Percentiles rank a stretch among this genome's conserved stretches.
Evolutionary conservation across 2,113 vertebrate genomes (phyloP).

Genomic region (Cnemophilus loriae): DNA sequence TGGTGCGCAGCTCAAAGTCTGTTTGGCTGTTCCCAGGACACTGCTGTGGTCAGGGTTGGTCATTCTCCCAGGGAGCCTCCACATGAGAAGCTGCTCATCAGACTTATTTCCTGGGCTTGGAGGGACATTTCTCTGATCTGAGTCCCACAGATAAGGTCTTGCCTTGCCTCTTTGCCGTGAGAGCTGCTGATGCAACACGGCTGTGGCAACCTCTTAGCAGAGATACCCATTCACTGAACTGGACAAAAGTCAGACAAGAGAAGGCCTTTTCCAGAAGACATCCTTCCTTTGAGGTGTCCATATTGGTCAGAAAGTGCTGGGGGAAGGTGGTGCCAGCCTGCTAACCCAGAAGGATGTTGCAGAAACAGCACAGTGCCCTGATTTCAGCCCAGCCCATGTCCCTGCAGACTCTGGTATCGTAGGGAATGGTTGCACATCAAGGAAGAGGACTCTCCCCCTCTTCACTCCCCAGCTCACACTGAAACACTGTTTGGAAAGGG

Average conservation of each 20-base stretch:
- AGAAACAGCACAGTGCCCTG: background rate
- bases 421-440: background rate
- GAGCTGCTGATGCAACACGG: rapidly evolving
- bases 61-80: background rate
- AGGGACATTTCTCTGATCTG: background rate
- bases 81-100: rapidly evolving
- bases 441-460: background rate
- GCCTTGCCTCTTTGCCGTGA: background rate
- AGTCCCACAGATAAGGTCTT: background rate
- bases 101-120: background rate
- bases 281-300: background rate
- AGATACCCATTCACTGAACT: background rate
- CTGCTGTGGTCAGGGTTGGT: no score
- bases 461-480: background rate
- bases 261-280: background rate
- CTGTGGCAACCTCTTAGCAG: background rate
- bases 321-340: background rate
- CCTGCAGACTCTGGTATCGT: background rate
- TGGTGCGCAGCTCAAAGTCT: rapidly evolving
- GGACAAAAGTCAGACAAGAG: background rate
- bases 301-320: background rate
- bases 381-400: background rate
- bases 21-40: background rate
- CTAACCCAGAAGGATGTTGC: background rate
- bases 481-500: background rate